Percentiles rank a stretch among this genome's conserved stretches.
phyloP scores from a whole-genome alignment of 2,888 invertebrate genomes.

The Ennomos quercinarius region DNA sequence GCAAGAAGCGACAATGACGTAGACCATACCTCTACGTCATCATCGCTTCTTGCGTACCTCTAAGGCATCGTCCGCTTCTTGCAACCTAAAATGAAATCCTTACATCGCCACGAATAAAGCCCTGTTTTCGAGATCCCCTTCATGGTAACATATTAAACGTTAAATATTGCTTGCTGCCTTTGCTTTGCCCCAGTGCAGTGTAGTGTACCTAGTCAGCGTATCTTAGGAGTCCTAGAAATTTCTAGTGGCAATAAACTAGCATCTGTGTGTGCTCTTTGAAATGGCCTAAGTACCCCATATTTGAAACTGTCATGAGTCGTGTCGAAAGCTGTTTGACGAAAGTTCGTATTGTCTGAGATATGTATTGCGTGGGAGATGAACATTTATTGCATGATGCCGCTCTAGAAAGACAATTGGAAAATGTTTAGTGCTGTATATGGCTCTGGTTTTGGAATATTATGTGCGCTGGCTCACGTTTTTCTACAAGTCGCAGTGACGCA shows the following conservation, averaged over 20 bases:
- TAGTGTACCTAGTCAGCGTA: slow-evolving; percentile 3
- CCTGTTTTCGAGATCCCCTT: slow-evolving; percentile 24
- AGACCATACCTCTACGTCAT: no score
- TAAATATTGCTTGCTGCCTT: slow-evolving; percentile 29
- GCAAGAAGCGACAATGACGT: no score
- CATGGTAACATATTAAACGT: slow-evolving; percentile 25
- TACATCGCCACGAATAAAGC: slow-evolving; percentile 20
- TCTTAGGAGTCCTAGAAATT: slow-evolving; percentile 20
- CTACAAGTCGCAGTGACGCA: no score
- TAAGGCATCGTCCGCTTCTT: no score
- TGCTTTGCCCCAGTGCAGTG: slow-evolving; percentile 8
- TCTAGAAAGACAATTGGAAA: no score
- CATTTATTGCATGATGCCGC: no score
- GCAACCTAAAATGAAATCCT: slow-evolving; percentile 34
- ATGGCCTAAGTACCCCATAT: slow-evolving; percentile 10
- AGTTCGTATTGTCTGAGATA: neutral
- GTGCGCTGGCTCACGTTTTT: no score
- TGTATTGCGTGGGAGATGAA: slow-evolving; percentile 1
- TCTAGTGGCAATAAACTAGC: slow-evolving; percentile 51
- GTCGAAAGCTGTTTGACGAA: slow-evolving; percentile 13
- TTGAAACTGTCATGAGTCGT: slow-evolving; percentile 12
- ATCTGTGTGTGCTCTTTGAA: slow-evolving; percentile 21
- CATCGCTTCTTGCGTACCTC: no score
- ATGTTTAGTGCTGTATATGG: no score
- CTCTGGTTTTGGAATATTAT: no score